These are phyloP conservation scores for Arrhamphus sclerolepis DNA, from an alignment of 2,797 vertebrate species.

Conservation along the genomic window DNA sequence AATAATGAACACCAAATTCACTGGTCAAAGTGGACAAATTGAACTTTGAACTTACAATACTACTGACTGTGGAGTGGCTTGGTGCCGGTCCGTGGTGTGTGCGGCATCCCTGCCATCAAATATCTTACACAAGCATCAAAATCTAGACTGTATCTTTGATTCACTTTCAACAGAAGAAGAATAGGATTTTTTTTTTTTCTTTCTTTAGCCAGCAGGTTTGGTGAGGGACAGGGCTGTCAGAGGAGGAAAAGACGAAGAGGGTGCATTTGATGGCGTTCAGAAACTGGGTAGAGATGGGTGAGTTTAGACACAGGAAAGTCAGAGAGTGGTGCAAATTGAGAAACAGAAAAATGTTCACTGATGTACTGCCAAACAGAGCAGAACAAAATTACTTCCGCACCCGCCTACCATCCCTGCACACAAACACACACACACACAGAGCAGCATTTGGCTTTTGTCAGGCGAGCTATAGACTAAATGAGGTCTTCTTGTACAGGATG, in stretches of 20 bases:
- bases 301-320: conserved; percentile 27
- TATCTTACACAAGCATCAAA: too few species aligned
- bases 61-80: conserved; percentile 21
- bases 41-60: conserved; percentile 12
- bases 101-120: not conserved
- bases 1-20: conserved; percentile 43
- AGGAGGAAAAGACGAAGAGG: conserved; percentile 1
- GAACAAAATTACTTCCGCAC: conserved; percentile 70
- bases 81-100: conserved; percentile 24
- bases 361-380: conserved; percentile 77
- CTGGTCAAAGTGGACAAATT: conserved; percentile 14
- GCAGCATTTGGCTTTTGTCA: conserved; percentile 2
- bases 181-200: not conserved
- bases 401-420: conserved; percentile 6
- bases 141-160: not conserved
- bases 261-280: conserved; percentile 21
- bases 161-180: not conserved
- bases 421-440: conserved; percentile 8
- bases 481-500: conserved; percentile 20
- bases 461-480: not conserved
- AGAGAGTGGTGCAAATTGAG: conserved; percentile 36
- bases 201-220: not conserved
- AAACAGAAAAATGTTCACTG: conserved; percentile 63
- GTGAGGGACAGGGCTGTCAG: conserved; percentile 1
- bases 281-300: conserved; percentile 38